phyloP scores from a whole-genome alignment of 1,140 invertebrate genomes.

The Orius insidiosus region DNA sequence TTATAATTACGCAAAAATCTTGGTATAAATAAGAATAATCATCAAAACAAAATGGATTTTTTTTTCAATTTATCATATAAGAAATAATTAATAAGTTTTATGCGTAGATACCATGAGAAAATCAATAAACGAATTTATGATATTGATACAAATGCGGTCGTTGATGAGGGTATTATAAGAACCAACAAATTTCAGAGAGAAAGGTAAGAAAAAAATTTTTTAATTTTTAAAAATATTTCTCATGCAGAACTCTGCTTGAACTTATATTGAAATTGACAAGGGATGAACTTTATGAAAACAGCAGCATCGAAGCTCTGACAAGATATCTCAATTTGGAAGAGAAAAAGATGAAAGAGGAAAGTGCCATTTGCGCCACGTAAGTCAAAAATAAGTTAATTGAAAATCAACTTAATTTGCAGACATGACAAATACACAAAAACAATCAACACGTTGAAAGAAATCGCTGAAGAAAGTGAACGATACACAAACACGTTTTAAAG shows the following conservation, averaged over 20 bases:
- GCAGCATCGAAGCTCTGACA: conserved; percentile 1
- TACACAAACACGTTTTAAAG: background rate
- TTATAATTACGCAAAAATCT: no score
- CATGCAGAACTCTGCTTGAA: conserved; percentile 3
- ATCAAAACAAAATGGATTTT: no score
- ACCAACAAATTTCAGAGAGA: no score
- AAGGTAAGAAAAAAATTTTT: conserved; percentile 1
- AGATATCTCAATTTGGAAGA: background rate
- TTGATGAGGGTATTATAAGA: background rate
- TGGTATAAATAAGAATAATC: no score
- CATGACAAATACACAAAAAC: background rate
- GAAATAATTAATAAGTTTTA: no score
- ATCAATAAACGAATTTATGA: conserved; percentile 5
- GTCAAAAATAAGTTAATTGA: no score
- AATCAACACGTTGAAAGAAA: background rate
- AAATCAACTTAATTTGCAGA: background rate
- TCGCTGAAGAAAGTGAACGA: background rate
- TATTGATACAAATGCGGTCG: conserved; percentile 1
- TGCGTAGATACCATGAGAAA: conserved; percentile 7
- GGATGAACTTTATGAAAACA: conserved; percentile 7
- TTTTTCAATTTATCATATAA: no score
- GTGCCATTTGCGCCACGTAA: background rate
- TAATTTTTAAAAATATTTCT: conserved; percentile 3
- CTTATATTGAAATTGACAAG: conserved; percentile 1
- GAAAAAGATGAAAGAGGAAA: background rate